phyloP scores from a whole-genome alignment of 92 coral and sea anemone genomes.

The Bergia sp. region DNA sequence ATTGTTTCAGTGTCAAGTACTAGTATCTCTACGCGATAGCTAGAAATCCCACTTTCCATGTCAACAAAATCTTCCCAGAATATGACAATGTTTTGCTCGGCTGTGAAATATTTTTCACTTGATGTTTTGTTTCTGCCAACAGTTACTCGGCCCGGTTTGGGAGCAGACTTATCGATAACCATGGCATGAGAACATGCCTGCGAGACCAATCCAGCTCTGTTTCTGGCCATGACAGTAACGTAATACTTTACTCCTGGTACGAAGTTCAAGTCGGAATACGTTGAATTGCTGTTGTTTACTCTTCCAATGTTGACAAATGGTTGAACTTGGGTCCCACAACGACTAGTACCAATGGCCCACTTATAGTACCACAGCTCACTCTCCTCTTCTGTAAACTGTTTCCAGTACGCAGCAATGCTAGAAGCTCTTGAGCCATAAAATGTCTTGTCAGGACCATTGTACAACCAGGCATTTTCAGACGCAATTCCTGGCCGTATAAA shows the following conservation, averaged over 20 bases:
- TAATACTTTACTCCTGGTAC: conserved; percentile 77
- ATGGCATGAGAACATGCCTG: conserved; percentile 88
- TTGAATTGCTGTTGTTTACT: conserved; percentile 71
- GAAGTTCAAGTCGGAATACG: conserved; percentile 64
- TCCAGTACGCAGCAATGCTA: conserved; percentile 78
- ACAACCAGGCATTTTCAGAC: conserved; percentile 65
- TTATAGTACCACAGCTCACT: conserved; percentile 96
- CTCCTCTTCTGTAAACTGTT: conserved; percentile 75
- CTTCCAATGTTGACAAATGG: conserved; percentile 89
- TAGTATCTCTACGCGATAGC: conserved; percentile 57
- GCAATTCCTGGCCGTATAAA: conserved; percentile 62
- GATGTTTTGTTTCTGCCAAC: conserved; percentile 42
- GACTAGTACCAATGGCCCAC: conserved; percentile 92
- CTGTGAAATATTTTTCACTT: conserved; percentile 44
- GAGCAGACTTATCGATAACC: conserved; percentile 79
- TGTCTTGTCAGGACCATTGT: conserved; percentile 54
- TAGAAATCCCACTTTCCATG: conserved; percentile 76
- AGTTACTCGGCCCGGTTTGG: conserved; percentile 60
- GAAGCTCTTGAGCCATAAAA: conserved; percentile 71
- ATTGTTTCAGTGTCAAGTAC: conserved; percentile 3
- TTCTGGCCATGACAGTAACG: conserved; percentile 84
- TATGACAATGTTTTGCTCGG: conserved; percentile 35
- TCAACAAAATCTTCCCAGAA: conserved; percentile 79
- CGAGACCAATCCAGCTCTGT: conserved; percentile 85
- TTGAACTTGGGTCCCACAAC: conserved; percentile 93